phyloP scores from a whole-genome alignment of 2,113 vertebrate genomes.

The Uria aalge region DNA sequence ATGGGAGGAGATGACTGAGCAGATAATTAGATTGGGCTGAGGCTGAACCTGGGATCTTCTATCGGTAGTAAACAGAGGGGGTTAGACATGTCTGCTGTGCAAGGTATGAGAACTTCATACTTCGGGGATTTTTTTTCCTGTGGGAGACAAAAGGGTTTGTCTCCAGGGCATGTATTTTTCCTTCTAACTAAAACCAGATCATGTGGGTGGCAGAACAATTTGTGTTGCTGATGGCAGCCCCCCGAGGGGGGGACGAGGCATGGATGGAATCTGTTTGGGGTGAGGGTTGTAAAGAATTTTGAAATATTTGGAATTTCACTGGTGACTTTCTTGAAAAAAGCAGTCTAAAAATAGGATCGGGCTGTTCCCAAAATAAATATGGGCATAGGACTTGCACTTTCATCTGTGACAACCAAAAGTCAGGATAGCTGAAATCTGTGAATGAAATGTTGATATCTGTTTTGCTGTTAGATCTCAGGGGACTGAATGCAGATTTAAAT shows the following conservation, averaged over 20 bases:
- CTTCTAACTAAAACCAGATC: background rate
- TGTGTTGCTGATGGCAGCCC: background rate
- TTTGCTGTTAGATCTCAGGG: background rate
- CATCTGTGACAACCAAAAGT: background rate
- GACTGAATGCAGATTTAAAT: background rate
- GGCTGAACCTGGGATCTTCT: background rate
- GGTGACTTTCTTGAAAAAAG: background rate
- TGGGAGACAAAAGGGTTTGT: background rate
- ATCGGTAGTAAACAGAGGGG: background rate
- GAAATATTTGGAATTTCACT: background rate
- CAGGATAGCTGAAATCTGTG: background rate
- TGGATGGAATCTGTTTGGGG: background rate
- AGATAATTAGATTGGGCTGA: background rate
- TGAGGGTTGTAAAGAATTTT: background rate
- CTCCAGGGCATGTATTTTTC: background rate
- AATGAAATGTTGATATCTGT: background rate
- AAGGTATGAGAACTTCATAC: background rate
- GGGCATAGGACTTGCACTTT: background rate
- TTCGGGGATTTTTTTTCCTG: background rate
- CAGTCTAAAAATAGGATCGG: background rate
- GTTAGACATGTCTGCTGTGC: background rate
- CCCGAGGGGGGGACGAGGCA: rapidly evolving
- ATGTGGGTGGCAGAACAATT: background rate
- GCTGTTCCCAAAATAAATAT: background rate
- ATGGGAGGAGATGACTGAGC: background rate